These are phyloP conservation scores for Rhyacophila brunnea DNA, from an alignment of 1,140 invertebrate species.

Conservation along the genomic window DNA sequence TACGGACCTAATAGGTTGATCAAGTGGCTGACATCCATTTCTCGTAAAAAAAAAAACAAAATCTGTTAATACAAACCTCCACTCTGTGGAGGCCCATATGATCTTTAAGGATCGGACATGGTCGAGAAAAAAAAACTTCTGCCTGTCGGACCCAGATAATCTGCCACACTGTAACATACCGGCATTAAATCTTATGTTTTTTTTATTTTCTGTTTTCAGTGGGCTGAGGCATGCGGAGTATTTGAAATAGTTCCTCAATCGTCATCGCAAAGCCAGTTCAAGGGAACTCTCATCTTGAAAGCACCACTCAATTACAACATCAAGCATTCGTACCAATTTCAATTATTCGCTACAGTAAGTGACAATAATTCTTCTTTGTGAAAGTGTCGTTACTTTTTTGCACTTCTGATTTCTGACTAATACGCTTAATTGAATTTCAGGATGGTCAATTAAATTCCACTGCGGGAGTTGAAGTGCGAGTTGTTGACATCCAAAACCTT, in stretches of 20 bases:
- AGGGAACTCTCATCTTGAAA: slow-evolving; percentile 65
- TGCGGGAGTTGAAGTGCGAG: slow-evolving; percentile 71
- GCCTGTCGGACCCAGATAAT: too few relatives aligned
- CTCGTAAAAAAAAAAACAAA: too few relatives aligned
- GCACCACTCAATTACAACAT: slow-evolving; percentile 69
- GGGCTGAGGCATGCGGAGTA: slow-evolving; percentile 66
- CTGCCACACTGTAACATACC: too few relatives aligned
- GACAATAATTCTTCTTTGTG: too few relatives aligned
- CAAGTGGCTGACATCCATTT: too few relatives aligned
- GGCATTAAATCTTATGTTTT: not conserved
- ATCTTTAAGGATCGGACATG: too few relatives aligned
- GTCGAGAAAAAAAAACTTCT: too few relatives aligned
- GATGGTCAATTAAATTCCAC: slow-evolving; percentile 75
- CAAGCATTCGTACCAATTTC: slow-evolving; percentile 71
- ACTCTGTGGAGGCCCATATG: too few relatives aligned
- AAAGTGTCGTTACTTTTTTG: too few relatives aligned
- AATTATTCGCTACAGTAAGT: slow-evolving; percentile 69
- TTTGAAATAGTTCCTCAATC: slow-evolving; percentile 67
- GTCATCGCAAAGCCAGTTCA: slow-evolving; percentile 62
- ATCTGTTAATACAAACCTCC: too few relatives aligned
- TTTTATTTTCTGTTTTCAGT: slow-evolving; percentile 51
- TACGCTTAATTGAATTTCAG: slow-evolving; percentile 46
- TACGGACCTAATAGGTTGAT: too few relatives aligned
- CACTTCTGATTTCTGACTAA: too few relatives aligned
- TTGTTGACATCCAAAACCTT: slow-evolving; percentile 80